Percentiles rank a stretch among this genome's conserved stretches.
phyloP scores from a whole-genome alignment of 2,888 invertebrate species.

The Metellina segmentata region DNA sequence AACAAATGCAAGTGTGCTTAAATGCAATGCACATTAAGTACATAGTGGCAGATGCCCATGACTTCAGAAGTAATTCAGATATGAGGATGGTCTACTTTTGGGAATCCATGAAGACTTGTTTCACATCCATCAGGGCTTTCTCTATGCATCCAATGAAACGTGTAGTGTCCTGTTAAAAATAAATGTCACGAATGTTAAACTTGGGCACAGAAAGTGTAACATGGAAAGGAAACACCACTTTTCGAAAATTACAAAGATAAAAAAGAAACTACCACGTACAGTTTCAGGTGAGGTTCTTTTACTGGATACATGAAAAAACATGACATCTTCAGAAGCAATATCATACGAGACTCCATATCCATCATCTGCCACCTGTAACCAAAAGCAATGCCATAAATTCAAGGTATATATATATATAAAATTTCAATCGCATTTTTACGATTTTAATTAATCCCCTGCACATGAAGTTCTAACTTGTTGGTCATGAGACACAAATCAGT shows the following conservation, averaged over 20 bases:
- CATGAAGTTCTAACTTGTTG: too few relatives aligned
- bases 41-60: slow-evolving; percentile 20
- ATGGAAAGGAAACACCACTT: not conserved
- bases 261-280: slow-evolving; percentile 84
- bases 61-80: slow-evolving; percentile 5
- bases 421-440: too few relatives aligned
- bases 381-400: not conserved
- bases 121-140: slow-evolving; percentile 58
- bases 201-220: not conserved
- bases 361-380: slow-evolving; percentile 90
- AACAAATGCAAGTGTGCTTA: slow-evolving; percentile 44
- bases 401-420: too few relatives aligned
- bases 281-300: slow-evolving; percentile 94
- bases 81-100: slow-evolving; percentile 10
- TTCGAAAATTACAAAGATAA: not conserved
- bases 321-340: slow-evolving; percentile 95
- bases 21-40: slow-evolving; percentile 52
- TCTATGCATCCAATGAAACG: slow-evolving; percentile 62
- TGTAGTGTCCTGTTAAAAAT: slow-evolving; percentile 50
- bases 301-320: slow-evolving; percentile 99
- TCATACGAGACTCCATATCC: slow-evolving; percentile 99
- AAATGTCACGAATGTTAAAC: not conserved
- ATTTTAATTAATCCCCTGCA: too few relatives aligned
- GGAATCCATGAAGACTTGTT: slow-evolving; percentile 49
- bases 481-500: too few relatives aligned